Evolutionary conservation across 2,888 invertebrate genomes (phyloP).

Genomic region (Acanthoscelides obtectus): DNA sequence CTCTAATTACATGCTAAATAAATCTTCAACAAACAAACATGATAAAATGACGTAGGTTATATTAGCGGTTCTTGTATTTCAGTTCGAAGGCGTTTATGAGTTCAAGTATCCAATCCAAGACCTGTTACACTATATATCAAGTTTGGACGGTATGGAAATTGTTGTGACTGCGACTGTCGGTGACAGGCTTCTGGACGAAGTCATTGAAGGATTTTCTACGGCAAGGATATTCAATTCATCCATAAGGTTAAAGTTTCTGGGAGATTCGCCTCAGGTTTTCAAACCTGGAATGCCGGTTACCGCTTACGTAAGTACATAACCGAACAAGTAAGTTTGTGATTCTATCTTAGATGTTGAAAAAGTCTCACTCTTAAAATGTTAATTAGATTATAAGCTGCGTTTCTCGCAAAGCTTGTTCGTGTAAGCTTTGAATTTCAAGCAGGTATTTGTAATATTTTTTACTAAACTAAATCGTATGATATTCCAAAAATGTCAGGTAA

Average conservation of each 20-base stretch:
- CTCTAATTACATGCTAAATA: too few relatives aligned
- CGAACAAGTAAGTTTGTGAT: too few relatives aligned
- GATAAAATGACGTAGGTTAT: too few relatives aligned
- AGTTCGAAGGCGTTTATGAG: conserved; percentile 86
- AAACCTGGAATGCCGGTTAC: conserved; percentile 92
- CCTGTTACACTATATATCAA: conserved; percentile 61
- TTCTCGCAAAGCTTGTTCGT: background rate
- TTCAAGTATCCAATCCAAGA: conserved; percentile 85
- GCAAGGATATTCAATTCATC: conserved; percentile 86
- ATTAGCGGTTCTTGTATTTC: conserved; percentile 29
- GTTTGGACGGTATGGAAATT: conserved; percentile 73
- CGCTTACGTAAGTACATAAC: conserved; percentile 66
- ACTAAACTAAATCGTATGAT: too few relatives aligned
- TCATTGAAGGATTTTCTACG: conserved; percentile 80
- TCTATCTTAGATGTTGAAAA: too few relatives aligned
- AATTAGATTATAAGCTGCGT: background rate
- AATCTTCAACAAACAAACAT: too few relatives aligned
- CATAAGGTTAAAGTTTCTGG: conserved; percentile 76
- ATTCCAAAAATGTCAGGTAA: too few relatives aligned
- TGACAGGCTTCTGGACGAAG: conserved; percentile 79
- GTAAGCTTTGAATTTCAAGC: too few relatives aligned
- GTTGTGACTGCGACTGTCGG: conserved; percentile 82
- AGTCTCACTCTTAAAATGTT: too few relatives aligned
- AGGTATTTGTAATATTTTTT: too few relatives aligned
- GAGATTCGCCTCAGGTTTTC: conserved; percentile 88